Evolutionary conservation across 2,888 invertebrate genomes (phyloP), one percentile per base, ranked within the genome.

Genomic region (Dioctria rufipes): DNA sequence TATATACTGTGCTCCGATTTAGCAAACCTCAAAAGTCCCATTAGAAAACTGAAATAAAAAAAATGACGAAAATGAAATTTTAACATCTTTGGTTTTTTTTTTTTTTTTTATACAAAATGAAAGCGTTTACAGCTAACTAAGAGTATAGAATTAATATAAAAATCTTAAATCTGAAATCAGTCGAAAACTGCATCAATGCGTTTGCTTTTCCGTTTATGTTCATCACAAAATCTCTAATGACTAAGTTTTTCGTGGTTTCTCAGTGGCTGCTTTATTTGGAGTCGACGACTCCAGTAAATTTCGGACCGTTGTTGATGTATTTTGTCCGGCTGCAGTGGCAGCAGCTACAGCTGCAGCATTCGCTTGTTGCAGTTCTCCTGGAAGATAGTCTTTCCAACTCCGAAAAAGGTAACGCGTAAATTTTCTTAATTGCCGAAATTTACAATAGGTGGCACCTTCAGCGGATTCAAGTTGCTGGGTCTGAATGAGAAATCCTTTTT

Each of bases 361-460:
- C 13, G 84, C 83, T 60, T 86, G 85, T 71, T 90, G 90, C 80
- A 94, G 89, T 82, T 94, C 94, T 0, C 95, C 96, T 0, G 96
- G 96, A 54, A 97, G 90, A 87, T 97, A 96, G 87, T 97, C 96
- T 88, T 96, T 96, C 97, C 97, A 97, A 87, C 96, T 96, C 85
- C 97, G 91, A 86, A 97, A 96, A 83, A 97, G 90, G 87, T 97
- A 97, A 77, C 97, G 91, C 0, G 97, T 97, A 86, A 97, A 97
- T 88, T 97, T 97, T 83, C 96, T 91, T 42, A 97, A 90, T 86
- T 97, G 97, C 67, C 97, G 90, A 87, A 97, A 97, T 88, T 97
- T 97, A 88, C 97, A 97, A 86, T 97, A 97, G 0, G 97, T 97
- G 0, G 97, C 96, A 0, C 97, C 97, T 86, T 97, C 97, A 0